These are phyloP conservation scores for Hypomecis atomaria DNA, from an alignment of 2,888 invertebrate genomes.

Conservation along the genomic window DNA sequence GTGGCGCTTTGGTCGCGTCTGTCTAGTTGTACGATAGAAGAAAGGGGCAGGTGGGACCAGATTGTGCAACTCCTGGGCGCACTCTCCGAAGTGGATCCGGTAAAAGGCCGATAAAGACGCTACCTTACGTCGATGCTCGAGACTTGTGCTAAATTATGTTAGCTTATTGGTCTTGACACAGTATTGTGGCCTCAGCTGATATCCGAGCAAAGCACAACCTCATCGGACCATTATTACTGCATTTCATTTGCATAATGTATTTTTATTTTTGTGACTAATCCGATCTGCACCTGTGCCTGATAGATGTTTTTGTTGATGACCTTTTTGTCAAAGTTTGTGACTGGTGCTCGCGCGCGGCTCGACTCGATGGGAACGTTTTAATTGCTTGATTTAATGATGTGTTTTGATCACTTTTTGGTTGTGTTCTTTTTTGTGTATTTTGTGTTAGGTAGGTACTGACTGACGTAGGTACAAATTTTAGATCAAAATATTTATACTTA, in stretches of 20 bases:
- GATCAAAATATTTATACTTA: too few relatives aligned
- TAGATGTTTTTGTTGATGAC: slow-evolving; percentile 37
- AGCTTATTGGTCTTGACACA: slow-evolving; percentile 53
- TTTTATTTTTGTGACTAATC: slow-evolving; percentile 44
- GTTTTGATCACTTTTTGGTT: background rate
- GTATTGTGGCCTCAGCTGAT: slow-evolving; percentile 55
- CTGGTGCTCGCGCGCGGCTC: slow-evolving; percentile 1
- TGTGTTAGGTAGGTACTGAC: too few relatives aligned
- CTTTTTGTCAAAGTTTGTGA: slow-evolving; percentile 28
- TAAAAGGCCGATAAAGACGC: too few relatives aligned
- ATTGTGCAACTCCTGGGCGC: too few relatives aligned
- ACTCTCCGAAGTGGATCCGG: too few relatives aligned
- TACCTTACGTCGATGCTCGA: too few relatives aligned
- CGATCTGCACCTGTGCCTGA: slow-evolving; percentile 40
- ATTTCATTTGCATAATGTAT: slow-evolving; percentile 53
- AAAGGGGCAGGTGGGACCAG: too few relatives aligned
- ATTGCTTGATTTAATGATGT: background rate
- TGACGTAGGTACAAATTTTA: too few relatives aligned
- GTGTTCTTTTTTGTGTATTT: background rate
- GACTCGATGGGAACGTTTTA: slow-evolving; percentile 16
- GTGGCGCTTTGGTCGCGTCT: too few relatives aligned
- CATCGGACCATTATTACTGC: slow-evolving; percentile 52
- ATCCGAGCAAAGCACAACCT: slow-evolving; percentile 47
- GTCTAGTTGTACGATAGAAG: too few relatives aligned
- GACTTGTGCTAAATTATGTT: slow-evolving; percentile 14